Base-by-base conservation (phyloP, 37 sponge, comb jelly and placozoan genomes). In the Oscarella lobularis region DNA sequence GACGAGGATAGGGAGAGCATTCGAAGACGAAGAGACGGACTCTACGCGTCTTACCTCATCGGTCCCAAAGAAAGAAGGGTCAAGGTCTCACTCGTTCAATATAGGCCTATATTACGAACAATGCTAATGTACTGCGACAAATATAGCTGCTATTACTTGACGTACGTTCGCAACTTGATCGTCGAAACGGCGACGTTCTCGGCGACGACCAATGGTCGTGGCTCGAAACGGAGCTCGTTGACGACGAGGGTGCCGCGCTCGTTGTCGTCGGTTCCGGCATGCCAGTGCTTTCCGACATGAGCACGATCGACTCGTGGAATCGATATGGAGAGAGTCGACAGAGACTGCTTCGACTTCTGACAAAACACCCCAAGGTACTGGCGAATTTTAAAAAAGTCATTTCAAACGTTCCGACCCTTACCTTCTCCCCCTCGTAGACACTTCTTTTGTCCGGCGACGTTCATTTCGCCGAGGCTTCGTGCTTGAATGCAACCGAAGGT, bases 221-320 rank as follows among this genome's bases (percentile, higher is more conserved):
- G 71, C 29, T 68, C 4, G 71, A 68, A 34, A 14, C n/a, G 31
- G n/a, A 68, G 71, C 6, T 68, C n/a, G 20, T 48, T 48, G 20
- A 20, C 20, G 29, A 68, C 4, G 71, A 4, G 5, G 71, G 71
- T n/a, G 71, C 71, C 31, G 71, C 71, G n/a, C 6, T 68, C 5
- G 29, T 68, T 4, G 4, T 68, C 31, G 71, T 68, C 31, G 31
- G 35, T 35, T 29, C 29, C 31, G 71, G 71, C 6, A 20, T 68
- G 71, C 71, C 29, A 14, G 71, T 68, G n/a, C n/a, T n/a, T n/a
- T n/a, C n/a, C n/a, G n/a, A n/a, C n/a, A 48, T 48, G 60, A 48
- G 14, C 20, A 48, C 20, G 14, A 48, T 48, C 20, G 60, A 48
- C 20, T 27, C 9, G 60, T 48, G 9, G 9, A 20, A 20, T 27